Conservation (phyloP, 2,113 vertebrate species). For the Nycticorax nycticorax region DNA sequence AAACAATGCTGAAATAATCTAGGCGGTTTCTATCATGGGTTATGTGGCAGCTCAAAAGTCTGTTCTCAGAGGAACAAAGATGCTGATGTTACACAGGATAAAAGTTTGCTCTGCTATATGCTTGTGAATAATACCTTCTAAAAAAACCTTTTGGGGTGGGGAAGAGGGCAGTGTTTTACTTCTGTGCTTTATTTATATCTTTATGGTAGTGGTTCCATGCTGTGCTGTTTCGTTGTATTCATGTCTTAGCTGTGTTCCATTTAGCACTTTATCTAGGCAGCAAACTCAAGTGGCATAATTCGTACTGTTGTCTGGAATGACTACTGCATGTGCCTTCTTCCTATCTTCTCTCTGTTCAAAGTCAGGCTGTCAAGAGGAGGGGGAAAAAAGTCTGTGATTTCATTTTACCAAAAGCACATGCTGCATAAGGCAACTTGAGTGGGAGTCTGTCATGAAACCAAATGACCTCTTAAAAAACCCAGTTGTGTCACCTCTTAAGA, state of each 20-base stretch:
- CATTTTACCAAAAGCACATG: not conserved
- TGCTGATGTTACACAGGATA: not conserved
- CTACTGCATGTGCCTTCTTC: not conserved
- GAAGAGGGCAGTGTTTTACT: not conserved
- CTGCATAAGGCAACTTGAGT: not conserved
- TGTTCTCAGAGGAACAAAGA: not conserved
- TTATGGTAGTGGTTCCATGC: not conserved
- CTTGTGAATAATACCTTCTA: not conserved
- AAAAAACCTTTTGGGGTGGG: not conserved
- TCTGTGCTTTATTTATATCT: not conserved
- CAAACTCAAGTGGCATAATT: not conserved
- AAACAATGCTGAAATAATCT: not conserved
- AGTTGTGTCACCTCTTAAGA: not conserved
- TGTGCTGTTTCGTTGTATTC: not conserved
- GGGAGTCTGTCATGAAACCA: not conserved
- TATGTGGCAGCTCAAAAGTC: not conserved
- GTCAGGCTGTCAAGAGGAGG: not conserved
- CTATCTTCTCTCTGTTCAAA: not conserved
- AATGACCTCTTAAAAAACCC: not conserved
- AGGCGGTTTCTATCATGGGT: not conserved
- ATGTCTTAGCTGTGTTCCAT: not conserved
- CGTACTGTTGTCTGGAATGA: not conserved
- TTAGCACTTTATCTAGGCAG: not conserved
- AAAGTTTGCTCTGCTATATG: not conserved
- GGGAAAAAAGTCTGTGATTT: not conserved